Evolutionary conservation across 2,113 vertebrate genomes (phyloP), one percentile per base, ranked within the genome.

Genomic region (Reinhardtius hippoglossoides): DNA sequence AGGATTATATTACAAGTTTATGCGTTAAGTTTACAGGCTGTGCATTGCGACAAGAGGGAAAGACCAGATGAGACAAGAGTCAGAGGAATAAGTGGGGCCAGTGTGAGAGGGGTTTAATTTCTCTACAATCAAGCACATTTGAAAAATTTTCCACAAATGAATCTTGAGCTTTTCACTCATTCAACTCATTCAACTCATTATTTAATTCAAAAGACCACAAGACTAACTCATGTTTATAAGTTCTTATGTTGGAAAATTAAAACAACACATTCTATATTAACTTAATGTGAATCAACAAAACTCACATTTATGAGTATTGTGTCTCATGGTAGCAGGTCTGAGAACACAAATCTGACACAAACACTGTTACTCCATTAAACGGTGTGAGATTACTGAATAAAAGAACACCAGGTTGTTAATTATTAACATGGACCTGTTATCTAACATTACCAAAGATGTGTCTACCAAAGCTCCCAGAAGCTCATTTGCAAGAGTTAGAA

Each of bases 361-460:
- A 23, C 23, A 3, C 50, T 50, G 27, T 52, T 54, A n/a, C 5
- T 31, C 35, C 50, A 56, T n/a, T 55, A 42, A 26, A 31, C 37
- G 24, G 52, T 23, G 16, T 40, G 24, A 46, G 54, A 35, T 58
- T 37, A 24, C 8, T 67, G 57, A 76, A 18, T 37, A 5, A 55
- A 54, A 37, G 66, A 67, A 55, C 20, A 13, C 24, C 63, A 0
- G 12, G 1, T 18, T 9, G 44, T 62, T 61, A 68, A 68, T 76
- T n/a, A 54, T 61, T 76, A 62, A 76, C 74, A 9, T n/a, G 9
- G 10, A 67, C 27, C 64, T 35, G 50, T 21, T 27, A 40, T 61
- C 18, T 26, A 48, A 16, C 40, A 48, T 5, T 14, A 59, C 35
- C 35, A 37, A 37, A 37, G 35, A 9, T 37, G 68, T 31, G 18